Evolutionary conservation across 2,888 invertebrate genomes (phyloP), one percentile per base, ranked within the genome.

Genomic region (Erebia palarica): DNA sequence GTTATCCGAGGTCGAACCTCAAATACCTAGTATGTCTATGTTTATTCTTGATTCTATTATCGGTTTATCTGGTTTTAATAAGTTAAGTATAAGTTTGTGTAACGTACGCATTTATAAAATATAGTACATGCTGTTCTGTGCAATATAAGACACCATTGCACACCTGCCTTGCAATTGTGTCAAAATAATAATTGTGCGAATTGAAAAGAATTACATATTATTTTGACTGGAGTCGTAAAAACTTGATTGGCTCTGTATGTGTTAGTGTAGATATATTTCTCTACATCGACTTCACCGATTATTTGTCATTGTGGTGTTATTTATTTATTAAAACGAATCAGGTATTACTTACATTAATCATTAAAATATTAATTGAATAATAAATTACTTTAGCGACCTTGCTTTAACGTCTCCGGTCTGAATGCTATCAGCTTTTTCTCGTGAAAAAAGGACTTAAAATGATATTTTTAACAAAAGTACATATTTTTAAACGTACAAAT

Each of bases 21-120:
- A 60, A 44, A 44, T 42, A 44, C 42, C 42, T 55, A 55, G 55
- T 55, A 55, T 60, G 42, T 14, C 27, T 59, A 36, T 10, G 44
- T 61, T 16, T 11, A 16, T 18, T 11, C 16, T 61, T 13, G 47
- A 61, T 44, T 44, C 18, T 61, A 61, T 61, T 61, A 61, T 44
- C 44, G 44, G 44, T 47, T 44, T 44, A 44, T 61, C 61, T 61
- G 44, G 61, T 44, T 44, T 44, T 61, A 61, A 61, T 61, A 47
- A 61, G 47, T 61, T 61, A 61, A 44, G 47, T 16, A 47, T 61
- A 18, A 61, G 61, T 11, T 61, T 61, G 61, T 61, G 61, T 16
- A 47, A 61, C 13, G 47, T 11, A 44, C 16, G 16, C 36, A n/a
- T 3, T 47, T 18, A 55, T 16, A 55, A 59, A 59, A 18, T 61